Conservation (phyloP, 2,113 vertebrate species). For the Triplophysa siluroides region DNA sequence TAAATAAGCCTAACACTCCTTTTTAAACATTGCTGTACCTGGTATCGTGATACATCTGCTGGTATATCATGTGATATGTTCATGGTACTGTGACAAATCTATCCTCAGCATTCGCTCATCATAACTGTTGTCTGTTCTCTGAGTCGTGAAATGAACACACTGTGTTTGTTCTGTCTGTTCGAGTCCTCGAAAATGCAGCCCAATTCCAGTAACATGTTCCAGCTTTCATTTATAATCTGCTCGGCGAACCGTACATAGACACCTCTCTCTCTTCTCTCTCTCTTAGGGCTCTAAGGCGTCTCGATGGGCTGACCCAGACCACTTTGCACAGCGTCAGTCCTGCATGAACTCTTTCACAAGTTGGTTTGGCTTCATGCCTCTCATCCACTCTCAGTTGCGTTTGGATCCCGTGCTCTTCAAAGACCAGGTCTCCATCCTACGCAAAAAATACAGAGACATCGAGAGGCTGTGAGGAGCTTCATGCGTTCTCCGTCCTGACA, state of each 20-base stretch:
- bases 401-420: conserved; percentile 79
- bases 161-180: conserved; percentile 9
- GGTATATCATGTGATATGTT: no score
- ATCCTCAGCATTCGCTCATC: no score
- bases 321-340: conserved; percentile 79
- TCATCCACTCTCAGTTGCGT: conserved; percentile 78
- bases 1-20: no score
- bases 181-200: conserved; percentile 16
- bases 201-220: conserved; percentile 33
- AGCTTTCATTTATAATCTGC: conserved; percentile 30
- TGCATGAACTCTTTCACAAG: conserved; percentile 77
- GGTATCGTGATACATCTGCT: no score
- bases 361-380: conserved; percentile 80
- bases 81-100: no score
- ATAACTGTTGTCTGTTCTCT: conserved; percentile 21
- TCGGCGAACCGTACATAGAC: conserved; percentile 1
- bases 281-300: conserved; percentile 75
- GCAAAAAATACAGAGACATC: conserved; percentile 81
- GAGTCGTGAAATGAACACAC: conserved; percentile 34
- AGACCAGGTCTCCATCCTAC: conserved; percentile 81
- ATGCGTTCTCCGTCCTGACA: no score
- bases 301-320: conserved; percentile 81
- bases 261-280: conserved; percentile 13
- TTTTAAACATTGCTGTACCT: no score
- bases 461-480: conserved; percentile 69